phyloP scores from a whole-genome alignment of 1,140 invertebrate species.

The Lerema accius region DNA sequence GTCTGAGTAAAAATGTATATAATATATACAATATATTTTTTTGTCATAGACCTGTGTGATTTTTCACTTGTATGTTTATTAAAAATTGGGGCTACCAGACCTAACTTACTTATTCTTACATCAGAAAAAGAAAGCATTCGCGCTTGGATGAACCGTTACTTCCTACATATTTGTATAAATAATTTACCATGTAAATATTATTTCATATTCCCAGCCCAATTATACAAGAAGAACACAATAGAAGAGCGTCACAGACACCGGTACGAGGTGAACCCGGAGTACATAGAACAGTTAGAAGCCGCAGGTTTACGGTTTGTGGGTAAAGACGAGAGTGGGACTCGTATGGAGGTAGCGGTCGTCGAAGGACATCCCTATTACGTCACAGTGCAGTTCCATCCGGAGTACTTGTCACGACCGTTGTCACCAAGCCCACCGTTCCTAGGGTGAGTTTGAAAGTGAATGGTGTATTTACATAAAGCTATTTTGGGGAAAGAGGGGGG shows the following conservation, averaged over 20 bases:
- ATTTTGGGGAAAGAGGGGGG: too few species aligned
- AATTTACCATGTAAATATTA: too few species aligned
- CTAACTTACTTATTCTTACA: too few species aligned
- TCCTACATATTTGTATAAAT: too few species aligned
- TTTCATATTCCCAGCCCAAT: slow-evolving; percentile 70
- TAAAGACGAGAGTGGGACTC: slow-evolving; percentile 86
- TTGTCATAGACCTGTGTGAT: too few species aligned
- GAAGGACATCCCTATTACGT: slow-evolving; percentile 95
- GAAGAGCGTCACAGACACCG: slow-evolving; percentile 99
- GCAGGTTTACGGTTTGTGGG: slow-evolving; percentile 96
- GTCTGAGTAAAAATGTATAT: too few species aligned
- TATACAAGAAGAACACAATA: slow-evolving; percentile 93
- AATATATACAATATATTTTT: too few species aligned
- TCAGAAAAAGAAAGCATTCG: too few species aligned
- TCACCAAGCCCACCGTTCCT: slow-evolving; percentile 97
- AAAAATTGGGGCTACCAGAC: too few species aligned
- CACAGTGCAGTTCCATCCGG: slow-evolving; percentile 98
- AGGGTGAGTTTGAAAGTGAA: slow-evolving; percentile 82
- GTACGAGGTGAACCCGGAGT: slow-evolving; percentile 97
- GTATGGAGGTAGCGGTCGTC: slow-evolving; percentile 94
- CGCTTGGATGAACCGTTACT: too few species aligned
- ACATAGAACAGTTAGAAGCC: slow-evolving; percentile 90
- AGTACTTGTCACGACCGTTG: slow-evolving; percentile 97
- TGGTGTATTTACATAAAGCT: too few species aligned
- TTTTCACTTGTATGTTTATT: too few species aligned